Percentiles rank a stretch among this genome's conserved stretches.
These are phyloP conservation scores for Hypothenemus hampei DNA, from an alignment of 1,140 invertebrate species.

Conservation along the genomic window DNA sequence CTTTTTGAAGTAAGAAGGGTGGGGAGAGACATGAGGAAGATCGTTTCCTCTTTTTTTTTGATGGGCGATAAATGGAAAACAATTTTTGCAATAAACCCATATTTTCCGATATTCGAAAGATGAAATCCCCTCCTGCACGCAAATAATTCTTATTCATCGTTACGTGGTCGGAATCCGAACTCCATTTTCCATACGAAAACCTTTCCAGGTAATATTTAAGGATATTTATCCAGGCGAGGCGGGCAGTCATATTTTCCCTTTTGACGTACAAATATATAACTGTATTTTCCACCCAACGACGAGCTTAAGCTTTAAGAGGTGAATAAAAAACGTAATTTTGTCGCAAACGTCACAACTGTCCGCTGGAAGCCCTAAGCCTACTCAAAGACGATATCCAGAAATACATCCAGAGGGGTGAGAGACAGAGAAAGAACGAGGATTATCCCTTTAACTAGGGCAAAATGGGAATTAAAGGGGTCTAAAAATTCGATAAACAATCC, in stretches of 20 bases:
- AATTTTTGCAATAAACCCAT: too few species aligned
- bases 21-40: too few species aligned
- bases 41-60: too few species aligned
- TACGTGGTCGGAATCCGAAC: slow-evolving; percentile 10
- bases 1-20: too few species aligned
- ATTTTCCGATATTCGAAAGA: too few species aligned
- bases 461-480: slow-evolving; percentile 2
- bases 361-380: neutral
- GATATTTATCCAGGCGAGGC: too few species aligned
- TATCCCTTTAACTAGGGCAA: slow-evolving; percentile 6
- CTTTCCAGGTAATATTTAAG: neutral
- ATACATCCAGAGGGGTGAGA: slow-evolving; percentile 5
- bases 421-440: too few species aligned
- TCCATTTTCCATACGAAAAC: neutral
- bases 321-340: neutral
- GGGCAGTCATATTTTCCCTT: too few species aligned
- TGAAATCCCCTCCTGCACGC: too few species aligned
- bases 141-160: slow-evolving; percentile 10
- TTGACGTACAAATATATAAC: too few species aligned
- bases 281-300: too few species aligned
- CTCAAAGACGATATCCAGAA: slow-evolving; percentile 1
- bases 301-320: neutral
- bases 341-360: neutral
- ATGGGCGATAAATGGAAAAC: too few species aligned
- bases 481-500: neutral